Evolutionary conservation across 1,140 invertebrate genomes (phyloP), one percentile per base, ranked within the genome.

Genomic region (Zophobas atratus): DNA sequence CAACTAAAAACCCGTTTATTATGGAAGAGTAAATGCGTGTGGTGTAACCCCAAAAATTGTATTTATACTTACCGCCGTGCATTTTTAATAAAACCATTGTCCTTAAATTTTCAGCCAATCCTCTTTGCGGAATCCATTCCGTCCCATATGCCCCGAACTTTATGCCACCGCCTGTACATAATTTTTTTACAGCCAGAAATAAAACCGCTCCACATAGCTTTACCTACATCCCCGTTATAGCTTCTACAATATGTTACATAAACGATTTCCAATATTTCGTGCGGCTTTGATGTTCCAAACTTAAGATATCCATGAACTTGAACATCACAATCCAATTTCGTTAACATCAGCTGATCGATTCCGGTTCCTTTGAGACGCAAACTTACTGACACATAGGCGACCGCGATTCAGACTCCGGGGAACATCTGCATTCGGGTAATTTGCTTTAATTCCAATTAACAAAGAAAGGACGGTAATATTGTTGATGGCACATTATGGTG

Each of bases 251-350:
- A 55, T 55, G 53, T 55, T 55, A 55, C 53, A 32, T 55, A 55
- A 55, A 55, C 53, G 53, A 55, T 55, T 55, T 55, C 53, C 53
- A 55, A 55, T 55, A 55, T 55, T 55, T 55, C 35, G 53, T 55
- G n/a, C 53, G 53, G 33, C 53, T 55, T 20, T 20, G 20, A 20
- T 55, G 35, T 55, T 55, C 6, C 53, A 20, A 20, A 34, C 20
- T 32, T 55, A 55, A 55, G 4, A 55, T 55, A 55, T 55, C 53
- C 53, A 55, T 55, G 53, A 55, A 55, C 53, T 55, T 55, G 53
- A 55, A 55, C 53, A 55, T 55, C 53, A 20, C 8, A 55, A 55
- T 34, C 53, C 53, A 55, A 55, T 55, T 55, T 55, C 35, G n/a
- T 32, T 55, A 55, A 55, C 20, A 20, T 20, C 53, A 55, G 53